Evolutionary conservation across 2,113 vertebrate genomes (phyloP), one percentile per base, ranked within the genome.

Genomic region (Copsychus sechellarum): DNA sequence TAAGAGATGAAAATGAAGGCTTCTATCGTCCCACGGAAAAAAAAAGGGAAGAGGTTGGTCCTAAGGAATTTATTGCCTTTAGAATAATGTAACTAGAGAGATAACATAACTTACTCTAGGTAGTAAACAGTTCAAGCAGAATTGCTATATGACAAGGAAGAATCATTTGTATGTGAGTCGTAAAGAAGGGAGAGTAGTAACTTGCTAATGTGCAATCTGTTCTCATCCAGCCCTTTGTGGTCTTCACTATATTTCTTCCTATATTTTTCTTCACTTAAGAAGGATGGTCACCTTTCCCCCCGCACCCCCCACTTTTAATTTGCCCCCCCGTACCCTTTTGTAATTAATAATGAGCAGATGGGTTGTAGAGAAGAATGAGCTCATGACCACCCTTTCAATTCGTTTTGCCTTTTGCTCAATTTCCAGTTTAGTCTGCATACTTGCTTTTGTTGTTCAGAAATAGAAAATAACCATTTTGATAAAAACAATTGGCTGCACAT

Each of bases 241-340:
- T 76, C 14, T 51, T 66, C 47, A 22, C 53, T 38, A 0, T 79
- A 18, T 66, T 88, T 81, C n/a, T 82, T 64, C 8, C 24, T 42
- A 16, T 18, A 14, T 57, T 76, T 83, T 79, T 61, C 25, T 51
- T 66, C 36, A 61, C 20, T 88, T 50, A 33, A 18, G 36, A 87
- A 40, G 23, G 26, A 22, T 58, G 8, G 7, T 58, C 71, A 79
- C 15, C 31, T 92, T 26, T 60, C 14, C 10, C 22, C 5, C 6
- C 3, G 4, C 24, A 20, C 5, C 15, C 4, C 5, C 4, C 2
- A 1, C 3, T 2, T 60, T 78, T 48, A 9, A 28, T 58, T 64
- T 90, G 31, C 22, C n/a, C 50, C 24, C 18, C 38, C 51, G 3
- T 62, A 28, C 5, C 31, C 15, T n/a, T 22, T 6, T 82, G 24